Evolutionary conservation across 1,140 invertebrate species (phyloP).

Genomic region (Bilobella aurantiaca): DNA sequence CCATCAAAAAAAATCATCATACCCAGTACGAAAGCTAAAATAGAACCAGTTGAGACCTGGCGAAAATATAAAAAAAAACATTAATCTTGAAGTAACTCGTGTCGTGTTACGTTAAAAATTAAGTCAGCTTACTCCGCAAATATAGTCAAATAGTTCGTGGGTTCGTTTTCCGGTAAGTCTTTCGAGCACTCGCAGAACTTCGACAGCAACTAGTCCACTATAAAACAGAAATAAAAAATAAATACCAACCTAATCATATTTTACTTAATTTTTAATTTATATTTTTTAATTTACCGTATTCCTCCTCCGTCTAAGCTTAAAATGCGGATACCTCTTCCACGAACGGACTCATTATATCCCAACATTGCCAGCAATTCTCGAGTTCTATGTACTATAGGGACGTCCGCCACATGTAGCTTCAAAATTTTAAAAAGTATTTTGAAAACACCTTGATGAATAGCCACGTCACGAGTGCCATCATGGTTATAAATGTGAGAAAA

Average conservation of each 20-base stretch:
- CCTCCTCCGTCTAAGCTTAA: slow-evolving; percentile 84
- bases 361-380: slow-evolving; percentile 59
- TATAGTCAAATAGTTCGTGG: slow-evolving; percentile 71
- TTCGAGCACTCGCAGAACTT: slow-evolving; percentile 68
- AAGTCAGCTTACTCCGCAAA: slow-evolving; percentile 65
- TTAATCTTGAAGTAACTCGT: neutral
- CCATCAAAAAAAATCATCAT: slow-evolving; percentile 18
- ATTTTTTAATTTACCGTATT: slow-evolving; percentile 45
- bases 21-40: slow-evolving; percentile 58
- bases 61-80: neutral
- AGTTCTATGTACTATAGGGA: slow-evolving; percentile 33
- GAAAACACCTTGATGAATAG: slow-evolving; percentile 22
- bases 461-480: slow-evolving; percentile 6
- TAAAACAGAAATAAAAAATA: slow-evolving; percentile 30
- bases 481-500: slow-evolving; percentile 23
- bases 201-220: slow-evolving; percentile 67
- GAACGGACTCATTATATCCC: slow-evolving; percentile 59
- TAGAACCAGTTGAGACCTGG: slow-evolving; percentile 68
- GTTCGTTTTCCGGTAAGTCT: slow-evolving; percentile 54
- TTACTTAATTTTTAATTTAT: neutral
- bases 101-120: neutral
- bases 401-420: slow-evolving; percentile 25
- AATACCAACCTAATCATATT: neutral
- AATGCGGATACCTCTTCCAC: slow-evolving; percentile 63
- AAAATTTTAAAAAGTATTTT: slow-evolving; percentile 20